A percentile compares a stretch with the other conserved stretches of the same genome.
Conservation (phyloP, 2,888 invertebrate genomes). For the Hirtodrosophila cameraria region DNA sequence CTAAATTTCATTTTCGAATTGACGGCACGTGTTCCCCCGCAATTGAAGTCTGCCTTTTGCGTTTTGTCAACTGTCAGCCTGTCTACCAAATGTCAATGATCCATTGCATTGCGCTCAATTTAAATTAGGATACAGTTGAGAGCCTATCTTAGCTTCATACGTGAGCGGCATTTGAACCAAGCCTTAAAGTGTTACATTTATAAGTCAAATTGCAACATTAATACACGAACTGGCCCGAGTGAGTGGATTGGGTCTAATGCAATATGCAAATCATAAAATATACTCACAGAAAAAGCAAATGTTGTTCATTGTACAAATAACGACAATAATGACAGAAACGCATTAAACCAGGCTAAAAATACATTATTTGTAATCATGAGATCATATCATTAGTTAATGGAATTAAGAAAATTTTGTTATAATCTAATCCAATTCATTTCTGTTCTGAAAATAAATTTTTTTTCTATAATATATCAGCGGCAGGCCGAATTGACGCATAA, state of each 20-base stretch:
- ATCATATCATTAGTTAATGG: no score
- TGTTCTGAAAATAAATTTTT: no score
- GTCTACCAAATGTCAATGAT: constrained; percentile 30
- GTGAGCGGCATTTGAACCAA: constrained; percentile 35
- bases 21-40: constrained; percentile 22
- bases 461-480: no score
- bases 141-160: constrained; percentile 15
- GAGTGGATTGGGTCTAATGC: constrained; percentile 24
- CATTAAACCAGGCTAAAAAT: constrained; percentile 3
- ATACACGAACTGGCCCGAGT: constrained; percentile 7
- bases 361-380: neutral
- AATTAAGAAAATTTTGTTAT: no score
- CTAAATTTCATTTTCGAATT: constrained; percentile 45
- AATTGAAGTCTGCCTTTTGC: neutral
- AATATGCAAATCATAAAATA: constrained; percentile 22
- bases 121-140: constrained; percentile 34
- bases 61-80: constrained; percentile 23
- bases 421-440: no score
- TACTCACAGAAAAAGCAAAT: no score
- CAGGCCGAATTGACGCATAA: no score
- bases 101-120: constrained; percentile 39
- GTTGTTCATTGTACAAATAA: constrained; percentile 17
- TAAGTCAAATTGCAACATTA: constrained; percentile 31
- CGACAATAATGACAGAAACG: neutral
- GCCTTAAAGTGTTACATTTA: constrained; percentile 13